Percentiles rank a stretch among this genome's conserved stretches.
Evolutionary conservation across 2,113 vertebrate species (phyloP).

Genomic region (Colaptes auratus): DNA sequence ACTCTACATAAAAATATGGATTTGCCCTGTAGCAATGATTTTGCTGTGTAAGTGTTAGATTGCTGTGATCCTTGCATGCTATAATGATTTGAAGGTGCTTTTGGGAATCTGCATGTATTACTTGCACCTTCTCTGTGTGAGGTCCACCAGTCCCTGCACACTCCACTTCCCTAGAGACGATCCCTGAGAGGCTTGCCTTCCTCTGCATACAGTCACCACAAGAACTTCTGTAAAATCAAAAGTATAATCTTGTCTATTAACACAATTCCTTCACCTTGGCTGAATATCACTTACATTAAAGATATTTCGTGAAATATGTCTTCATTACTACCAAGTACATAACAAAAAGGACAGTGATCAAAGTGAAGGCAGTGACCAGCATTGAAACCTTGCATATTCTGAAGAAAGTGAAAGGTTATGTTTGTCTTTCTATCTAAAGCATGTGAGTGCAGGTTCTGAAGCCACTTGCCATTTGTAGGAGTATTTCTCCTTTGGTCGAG

Average conservation of each 20-base stretch:
- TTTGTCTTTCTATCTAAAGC: too few relatives aligned
- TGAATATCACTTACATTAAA: neutral
- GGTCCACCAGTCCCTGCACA: neutral
- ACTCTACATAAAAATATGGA: neutral
- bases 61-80: slow-evolving; percentile 16
- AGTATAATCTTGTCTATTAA: neutral
- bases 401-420: neutral
- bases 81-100: slow-evolving; percentile 3
- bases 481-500: neutral
- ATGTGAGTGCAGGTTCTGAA: neutral
- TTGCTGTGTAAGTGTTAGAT: slow-evolving; percentile 18
- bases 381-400: neutral
- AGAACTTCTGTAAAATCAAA: neutral
- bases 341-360: neutral
- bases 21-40: slow-evolving; percentile 22
- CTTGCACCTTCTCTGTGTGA: neutral
- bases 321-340: neutral
- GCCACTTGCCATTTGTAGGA: neutral
- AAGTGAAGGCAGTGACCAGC: neutral
- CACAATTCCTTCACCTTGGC: neutral
- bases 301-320: neutral
- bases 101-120: neutral
- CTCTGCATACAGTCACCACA: neutral
- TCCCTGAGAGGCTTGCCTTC: neutral
- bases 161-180: neutral